phyloP scores from a whole-genome alignment of 2,888 invertebrate species.

The Melinaea menophilus region DNA sequence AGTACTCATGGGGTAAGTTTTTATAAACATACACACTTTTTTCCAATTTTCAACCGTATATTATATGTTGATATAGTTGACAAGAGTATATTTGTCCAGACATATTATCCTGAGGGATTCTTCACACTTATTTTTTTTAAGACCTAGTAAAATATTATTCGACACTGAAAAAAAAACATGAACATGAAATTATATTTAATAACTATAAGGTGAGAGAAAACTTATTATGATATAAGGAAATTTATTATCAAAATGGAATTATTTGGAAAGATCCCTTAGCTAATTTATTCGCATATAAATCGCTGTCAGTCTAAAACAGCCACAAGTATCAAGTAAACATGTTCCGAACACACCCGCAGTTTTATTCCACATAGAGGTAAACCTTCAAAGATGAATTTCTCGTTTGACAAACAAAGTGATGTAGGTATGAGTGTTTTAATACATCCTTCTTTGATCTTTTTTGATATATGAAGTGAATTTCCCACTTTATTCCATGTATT shows the following conservation, averaged over 20 bases:
- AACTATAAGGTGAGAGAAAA: too few species aligned
- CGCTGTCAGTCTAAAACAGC: conserved; percentile 22
- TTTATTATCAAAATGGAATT: too few species aligned
- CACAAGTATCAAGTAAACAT: conserved; percentile 56
- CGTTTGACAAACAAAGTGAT: conserved; percentile 61
- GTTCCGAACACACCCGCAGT: conserved; percentile 59
- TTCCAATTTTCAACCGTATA: conserved; percentile 31
- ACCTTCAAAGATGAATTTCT: conserved; percentile 67
- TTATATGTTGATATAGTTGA: conserved; percentile 20
- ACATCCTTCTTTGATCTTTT: conserved; percentile 46
- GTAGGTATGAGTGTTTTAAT: conserved; percentile 49
- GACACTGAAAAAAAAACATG: too few species aligned
- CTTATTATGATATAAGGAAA: too few species aligned
- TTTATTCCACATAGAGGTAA: conserved; percentile 66
- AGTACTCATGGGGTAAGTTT: conserved; percentile 41
- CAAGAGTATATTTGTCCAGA: conserved; percentile 46
- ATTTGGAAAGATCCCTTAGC: too few species aligned
- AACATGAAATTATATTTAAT: too few species aligned
- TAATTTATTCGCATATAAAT: background rate
- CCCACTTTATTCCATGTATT: conserved; percentile 15
- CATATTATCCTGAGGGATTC: conserved; percentile 33
- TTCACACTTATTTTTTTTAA: background rate
- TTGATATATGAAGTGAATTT: conserved; percentile 24
- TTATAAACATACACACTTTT: conserved; percentile 34
- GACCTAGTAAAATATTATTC: too few species aligned